Percentiles rank a stretch among this genome's conserved stretches.
Conservation (phyloP, 2,113 vertebrate species). For the Macroglossus sobrinus region DNA sequence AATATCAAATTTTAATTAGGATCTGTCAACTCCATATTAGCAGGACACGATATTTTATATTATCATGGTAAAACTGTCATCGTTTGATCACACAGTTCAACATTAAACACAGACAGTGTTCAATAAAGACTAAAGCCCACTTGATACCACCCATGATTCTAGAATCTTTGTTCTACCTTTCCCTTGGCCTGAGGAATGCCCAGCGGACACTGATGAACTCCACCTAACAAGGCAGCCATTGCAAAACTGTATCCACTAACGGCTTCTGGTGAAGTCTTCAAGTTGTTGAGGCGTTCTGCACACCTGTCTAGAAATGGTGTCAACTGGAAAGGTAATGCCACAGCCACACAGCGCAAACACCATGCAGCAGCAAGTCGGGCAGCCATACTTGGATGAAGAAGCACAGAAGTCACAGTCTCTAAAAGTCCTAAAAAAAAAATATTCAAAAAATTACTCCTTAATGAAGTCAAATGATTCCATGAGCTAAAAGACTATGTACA, state of each 20-base stretch:
- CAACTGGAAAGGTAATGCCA: slow-evolving; percentile 95
- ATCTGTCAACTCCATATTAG: not conserved
- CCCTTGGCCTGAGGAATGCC: slow-evolving; percentile 98
- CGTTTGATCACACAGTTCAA: not conserved
- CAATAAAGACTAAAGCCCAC: not conserved
- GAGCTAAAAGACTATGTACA: not conserved
- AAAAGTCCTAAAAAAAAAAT: slow-evolving; percentile 86
- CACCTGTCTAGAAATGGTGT: slow-evolving; percentile 96
- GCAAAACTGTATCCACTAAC: slow-evolving; percentile 99
- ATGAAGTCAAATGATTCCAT: not conserved
- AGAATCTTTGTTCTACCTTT: slow-evolving; percentile 85
- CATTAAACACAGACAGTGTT: not conserved
- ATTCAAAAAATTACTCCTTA: not conserved
- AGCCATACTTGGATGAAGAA: slow-evolving; percentile 98
- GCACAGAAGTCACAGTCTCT: slow-evolving; percentile 96
- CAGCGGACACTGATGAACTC: slow-evolving; percentile 96
- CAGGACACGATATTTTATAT: not conserved
- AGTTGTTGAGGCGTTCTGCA: slow-evolving; percentile 95
- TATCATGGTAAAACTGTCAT: not conserved
- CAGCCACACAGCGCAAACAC: slow-evolving; percentile 96
- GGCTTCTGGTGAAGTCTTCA: slow-evolving; percentile 97
- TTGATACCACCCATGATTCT: not conserved
- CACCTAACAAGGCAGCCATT: slow-evolving; percentile 96
- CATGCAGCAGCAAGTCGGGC: slow-evolving; percentile 95
- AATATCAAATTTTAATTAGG: not conserved